Evolutionary conservation across 1,140 invertebrate species (phyloP).

Genomic region (Nephotettix cincticeps): DNA sequence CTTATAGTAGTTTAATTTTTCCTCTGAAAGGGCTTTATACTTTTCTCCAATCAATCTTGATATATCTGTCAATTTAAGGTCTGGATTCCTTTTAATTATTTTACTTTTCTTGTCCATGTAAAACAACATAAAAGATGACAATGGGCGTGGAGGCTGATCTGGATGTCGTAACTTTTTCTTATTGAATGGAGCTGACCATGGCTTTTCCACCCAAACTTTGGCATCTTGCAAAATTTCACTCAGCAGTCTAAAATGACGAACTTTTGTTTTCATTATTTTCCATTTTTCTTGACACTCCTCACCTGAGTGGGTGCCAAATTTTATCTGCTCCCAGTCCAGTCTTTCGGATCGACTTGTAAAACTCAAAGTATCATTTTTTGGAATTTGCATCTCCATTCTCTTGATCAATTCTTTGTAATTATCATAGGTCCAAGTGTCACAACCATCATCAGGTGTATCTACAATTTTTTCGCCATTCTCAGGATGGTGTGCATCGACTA

Average conservation of each 20-base stretch:
- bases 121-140: slow-evolving; percentile 50
- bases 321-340: not conserved
- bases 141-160: slow-evolving; percentile 48
- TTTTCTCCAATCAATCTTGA: slow-evolving; percentile 48
- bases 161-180: slow-evolving; percentile 47
- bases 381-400: slow-evolving; percentile 11
- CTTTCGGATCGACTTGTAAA: not conserved
- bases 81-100: slow-evolving; percentile 46
- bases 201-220: slow-evolving; percentile 46
- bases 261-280: slow-evolving; percentile 42
- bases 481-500: too few species aligned
- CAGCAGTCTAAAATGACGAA: slow-evolving; percentile 47
- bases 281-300: slow-evolving; percentile 47
- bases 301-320: slow-evolving; percentile 31
- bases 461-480: too few species aligned
- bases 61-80: slow-evolving; percentile 47
- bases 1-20: slow-evolving; percentile 46
- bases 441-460: too few species aligned
- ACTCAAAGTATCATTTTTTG: not conserved
- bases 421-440: not conserved
- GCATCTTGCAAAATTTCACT: slow-evolving; percentile 49
- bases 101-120: slow-evolving; percentile 49
- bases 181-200: slow-evolving; percentile 46
- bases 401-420: slow-evolving; percentile 1
- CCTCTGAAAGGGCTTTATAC: slow-evolving; percentile 45